Conservation (phyloP, 2,113 vertebrate species). For the Gadus macrocephalus region DNA sequence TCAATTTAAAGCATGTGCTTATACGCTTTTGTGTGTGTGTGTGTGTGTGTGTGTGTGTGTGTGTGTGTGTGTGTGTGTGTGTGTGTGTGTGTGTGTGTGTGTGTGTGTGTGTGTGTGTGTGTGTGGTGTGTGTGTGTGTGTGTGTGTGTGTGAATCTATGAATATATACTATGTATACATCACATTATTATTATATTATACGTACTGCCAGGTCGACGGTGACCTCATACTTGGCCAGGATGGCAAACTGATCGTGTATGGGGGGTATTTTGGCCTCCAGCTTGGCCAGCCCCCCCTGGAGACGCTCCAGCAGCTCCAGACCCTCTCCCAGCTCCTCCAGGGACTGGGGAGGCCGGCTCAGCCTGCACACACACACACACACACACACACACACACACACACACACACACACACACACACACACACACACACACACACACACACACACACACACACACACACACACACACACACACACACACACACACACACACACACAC, state of each 20-base stretch:
- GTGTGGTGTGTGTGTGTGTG: too few species aligned
- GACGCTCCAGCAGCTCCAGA: constrained; percentile 72
- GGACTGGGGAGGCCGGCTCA: constrained; percentile 72
- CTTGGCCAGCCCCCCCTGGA: constrained; percentile 70
- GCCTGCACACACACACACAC: constrained; percentile 58
- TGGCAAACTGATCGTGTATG: constrained; percentile 83
- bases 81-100: too few species aligned
- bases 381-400: constrained; percentile 17
- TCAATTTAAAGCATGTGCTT: too few species aligned
- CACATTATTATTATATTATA: background rate
- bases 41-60: too few species aligned
- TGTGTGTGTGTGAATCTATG: too few species aligned
- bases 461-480: constrained; percentile 25
- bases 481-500: constrained; percentile 14
- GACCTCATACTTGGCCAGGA: constrained; percentile 85
- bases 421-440: background rate
- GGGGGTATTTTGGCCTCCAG: constrained; percentile 76
- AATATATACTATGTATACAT: too few species aligned
- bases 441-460: constrained; percentile 34
- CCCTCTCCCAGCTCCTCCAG: constrained; percentile 74
- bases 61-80: too few species aligned
- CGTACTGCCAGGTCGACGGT: constrained; percentile 67
- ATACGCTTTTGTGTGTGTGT: too few species aligned
- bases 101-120: too few species aligned
- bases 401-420: constrained; percentile 5